Base-by-base conservation (phyloP, 2,797 vertebrate genomes). In the Gobio occitaniae region DNA sequence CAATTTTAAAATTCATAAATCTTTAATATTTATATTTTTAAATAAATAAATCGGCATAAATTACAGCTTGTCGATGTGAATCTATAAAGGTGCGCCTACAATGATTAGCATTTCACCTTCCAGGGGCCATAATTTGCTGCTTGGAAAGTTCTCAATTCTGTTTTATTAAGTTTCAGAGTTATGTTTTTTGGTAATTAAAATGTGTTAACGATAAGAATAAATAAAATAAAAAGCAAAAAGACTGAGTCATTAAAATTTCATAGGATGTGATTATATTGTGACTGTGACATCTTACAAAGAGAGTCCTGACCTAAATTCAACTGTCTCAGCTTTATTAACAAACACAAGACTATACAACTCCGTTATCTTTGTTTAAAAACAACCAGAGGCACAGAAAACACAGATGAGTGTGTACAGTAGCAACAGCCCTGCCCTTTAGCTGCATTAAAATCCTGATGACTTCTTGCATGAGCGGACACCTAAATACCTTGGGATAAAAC, bases 371-470 rank as follows among this genome's bases (percentile, higher is more conserved):
- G 36, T 84, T 41, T 41, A 71, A 70, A 25, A 70, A 70, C 25
- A 63, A 29, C 52, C 52, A 59, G 19, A 78, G 74, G 38, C 21
- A 56, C 16, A 75, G 44, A 47, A 66, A 47, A 65, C 52, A 71
- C 47, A 25, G 48, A 54, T n/a, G 15, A 17, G 36, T 85, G 84
- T 85, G 84, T 85, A 80, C 29, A 85, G 84, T 80, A 74, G 52
- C 68, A 85, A 85, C 77, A 85, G 13, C 48, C 65, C 38, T 61
- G 75, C 52, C 75, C 75, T 84, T 38, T 59, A 61, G 52, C 29
- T 13, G 19, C 41, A 61, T 70, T 84, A 48, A 61, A 84, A 70
- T 78, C 65, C 52, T 78, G 65, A 78, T 48, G 65, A 84, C 52
- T 78, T 44, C 16, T 56, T 54, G 36, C 50, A 47, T 69, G 50